A percentile compares a stretch with the other conserved stretches of the same genome.
These are phyloP conservation scores for Telmatherina bonti DNA, from an alignment of 2,797 vertebrate species.

Conservation along the genomic window DNA sequence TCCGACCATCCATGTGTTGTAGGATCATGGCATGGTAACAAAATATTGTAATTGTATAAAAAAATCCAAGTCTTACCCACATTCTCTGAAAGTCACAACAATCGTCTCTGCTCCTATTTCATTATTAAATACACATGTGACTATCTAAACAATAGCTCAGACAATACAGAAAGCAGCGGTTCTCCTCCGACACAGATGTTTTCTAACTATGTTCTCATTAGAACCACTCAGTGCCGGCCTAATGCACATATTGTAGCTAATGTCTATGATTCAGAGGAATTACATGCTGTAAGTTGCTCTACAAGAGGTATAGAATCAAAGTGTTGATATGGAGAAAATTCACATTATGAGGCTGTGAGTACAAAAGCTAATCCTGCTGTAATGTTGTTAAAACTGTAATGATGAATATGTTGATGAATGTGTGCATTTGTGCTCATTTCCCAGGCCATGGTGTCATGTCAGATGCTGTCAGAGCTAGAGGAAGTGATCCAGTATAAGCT, in stretches of 20 bases:
- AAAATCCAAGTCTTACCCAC: neutral
- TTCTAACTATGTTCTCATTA: conserved; percentile 1
- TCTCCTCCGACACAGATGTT: conserved; percentile 27
- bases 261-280: neutral
- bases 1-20: conserved; percentile 15
- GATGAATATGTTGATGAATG: conserved; percentile 3
- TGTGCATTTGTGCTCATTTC: conserved; percentile 34
- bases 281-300: neutral
- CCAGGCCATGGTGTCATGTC: conserved; percentile 99
- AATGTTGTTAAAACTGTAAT: neutral
- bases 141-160: conserved; percentile 31
- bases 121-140: conserved; percentile 3
- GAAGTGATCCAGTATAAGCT: conserved; percentile 99
- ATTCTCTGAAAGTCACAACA: conserved; percentile 10
- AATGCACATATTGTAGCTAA: conserved; percentile 4
- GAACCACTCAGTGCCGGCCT: conserved; percentile 5
- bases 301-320: neutral
- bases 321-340: neutral
- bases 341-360: neutral
- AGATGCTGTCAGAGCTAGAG: conserved; percentile 98
- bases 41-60: conserved; percentile 1
- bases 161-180: conserved; percentile 5
- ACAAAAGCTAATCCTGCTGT: neutral
- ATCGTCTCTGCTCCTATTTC: neutral
- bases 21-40: conserved; percentile 11